Evolutionary conservation across 1,140 invertebrate genomes (phyloP).

Genomic region (Diuraphis noxia): DNA sequence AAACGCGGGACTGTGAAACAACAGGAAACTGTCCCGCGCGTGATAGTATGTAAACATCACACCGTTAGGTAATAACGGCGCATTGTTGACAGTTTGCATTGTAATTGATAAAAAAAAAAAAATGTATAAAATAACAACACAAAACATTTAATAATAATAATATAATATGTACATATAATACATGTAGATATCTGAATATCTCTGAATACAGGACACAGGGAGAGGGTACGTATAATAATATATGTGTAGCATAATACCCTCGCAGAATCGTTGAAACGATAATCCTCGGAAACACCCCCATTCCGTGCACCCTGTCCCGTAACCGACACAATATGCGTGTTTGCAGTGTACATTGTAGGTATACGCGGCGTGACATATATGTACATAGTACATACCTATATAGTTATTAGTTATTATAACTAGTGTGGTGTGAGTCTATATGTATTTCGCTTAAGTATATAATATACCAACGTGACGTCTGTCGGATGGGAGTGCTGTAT

Average conservation of each 20-base stretch:
- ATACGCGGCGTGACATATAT: background rate
- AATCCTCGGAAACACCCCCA: background rate
- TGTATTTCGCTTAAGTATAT: background rate
- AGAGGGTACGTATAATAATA: background rate
- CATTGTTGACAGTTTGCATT: background rate
- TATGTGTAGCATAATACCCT: background rate
- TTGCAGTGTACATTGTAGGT: background rate
- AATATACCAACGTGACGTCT: too few species aligned
- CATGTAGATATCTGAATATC: background rate
- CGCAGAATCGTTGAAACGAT: conserved; percentile 9
- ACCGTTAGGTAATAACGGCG: background rate
- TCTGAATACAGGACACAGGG: background rate
- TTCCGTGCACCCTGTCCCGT: background rate
- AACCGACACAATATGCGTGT: background rate
- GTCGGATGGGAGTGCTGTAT: background rate
- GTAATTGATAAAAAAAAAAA: conserved; percentile 9
- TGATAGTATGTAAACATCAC: background rate
- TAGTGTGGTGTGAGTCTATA: background rate
- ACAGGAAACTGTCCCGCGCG: background rate
- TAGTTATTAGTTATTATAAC: background rate
- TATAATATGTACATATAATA: background rate
- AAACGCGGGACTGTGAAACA: background rate
- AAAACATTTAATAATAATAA: background rate
- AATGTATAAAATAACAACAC: background rate
- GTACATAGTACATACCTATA: background rate